Evolutionary conservation across 1,140 invertebrate species (phyloP).

Genomic region (Andricus grossulariae): DNA sequence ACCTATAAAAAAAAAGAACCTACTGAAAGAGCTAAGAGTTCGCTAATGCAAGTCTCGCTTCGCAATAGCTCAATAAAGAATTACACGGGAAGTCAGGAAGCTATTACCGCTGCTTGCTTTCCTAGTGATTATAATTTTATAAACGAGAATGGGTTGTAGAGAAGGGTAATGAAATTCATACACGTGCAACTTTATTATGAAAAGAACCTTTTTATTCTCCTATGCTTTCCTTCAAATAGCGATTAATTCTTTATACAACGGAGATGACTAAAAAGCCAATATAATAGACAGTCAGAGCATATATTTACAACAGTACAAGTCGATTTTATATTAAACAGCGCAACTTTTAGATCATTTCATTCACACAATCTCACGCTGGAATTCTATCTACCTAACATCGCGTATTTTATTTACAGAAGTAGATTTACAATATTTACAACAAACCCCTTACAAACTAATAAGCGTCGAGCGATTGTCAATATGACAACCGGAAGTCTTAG

Average conservation of each 20-base stretch:
- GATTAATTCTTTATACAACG: conserved; percentile 17
- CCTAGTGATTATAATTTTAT: conserved; percentile 27
- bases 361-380: conserved; percentile 23
- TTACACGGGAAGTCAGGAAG: conserved; percentile 15
- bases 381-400: conserved; percentile 40
- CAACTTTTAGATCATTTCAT: background rate
- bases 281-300: conserved; percentile 25
- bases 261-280: conserved; percentile 25
- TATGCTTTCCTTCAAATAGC: conserved; percentile 19
- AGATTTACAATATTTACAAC: conserved; percentile 72
- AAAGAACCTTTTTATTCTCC: conserved; percentile 21
- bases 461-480: conserved; percentile 72
- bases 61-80: conserved; percentile 29
- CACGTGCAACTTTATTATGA: conserved; percentile 25
- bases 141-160: conserved; percentile 25
- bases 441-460: conserved; percentile 72
- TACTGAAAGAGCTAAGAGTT: conserved; percentile 1
- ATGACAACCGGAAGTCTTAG: conserved; percentile 69
- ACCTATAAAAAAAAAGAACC: background rate
- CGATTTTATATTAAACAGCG: conserved; percentile 25
- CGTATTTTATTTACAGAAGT: conserved; percentile 71
- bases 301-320: conserved; percentile 20
- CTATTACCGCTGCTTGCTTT: conserved; percentile 30
- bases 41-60: conserved; percentile 21
- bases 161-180: conserved; percentile 19